Evolutionary conservation across 1,140 invertebrate species (phyloP).

Genomic region (Thaumetopoea pityocampa): DNA sequence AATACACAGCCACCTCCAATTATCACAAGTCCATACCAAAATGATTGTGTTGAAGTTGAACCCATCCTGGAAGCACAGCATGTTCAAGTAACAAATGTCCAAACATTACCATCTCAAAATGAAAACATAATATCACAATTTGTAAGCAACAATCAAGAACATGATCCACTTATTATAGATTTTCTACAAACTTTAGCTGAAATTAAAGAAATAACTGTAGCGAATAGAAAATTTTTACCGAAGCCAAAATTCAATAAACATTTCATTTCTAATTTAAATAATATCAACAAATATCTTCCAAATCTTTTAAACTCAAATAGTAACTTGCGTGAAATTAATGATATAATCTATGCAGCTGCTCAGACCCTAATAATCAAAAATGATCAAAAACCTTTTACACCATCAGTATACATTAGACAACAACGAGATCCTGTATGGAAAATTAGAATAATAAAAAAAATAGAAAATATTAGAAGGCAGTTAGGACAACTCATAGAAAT

Average conservation of each 20-base stretch:
- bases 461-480: conserved; percentile 16
- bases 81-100: no score
- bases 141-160: no score
- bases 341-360: conserved; percentile 19
- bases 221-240: no score
- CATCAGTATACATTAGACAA: conserved; percentile 2
- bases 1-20: no score
- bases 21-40: no score
- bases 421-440: conserved; percentile 11
- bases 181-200: no score
- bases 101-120: no score
- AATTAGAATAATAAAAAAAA: conserved; percentile 9
- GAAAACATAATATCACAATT: no score
- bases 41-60: no score
- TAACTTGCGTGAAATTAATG: conserved; percentile 13
- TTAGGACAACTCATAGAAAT: conserved; percentile 18
- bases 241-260: conserved; percentile 14
- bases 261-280: conserved; percentile 1
- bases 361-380: conserved; percentile 18
- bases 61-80: no score
- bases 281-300: conserved; percentile 14
- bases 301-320: conserved; percentile 6
- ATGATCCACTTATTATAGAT: no score
- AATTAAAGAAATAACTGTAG: no score
- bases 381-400: conserved; percentile 13